These are phyloP conservation scores for Phrynocephalus forsythii DNA, from an alignment of 2,797 vertebrate species.

Conservation along the genomic window DNA sequence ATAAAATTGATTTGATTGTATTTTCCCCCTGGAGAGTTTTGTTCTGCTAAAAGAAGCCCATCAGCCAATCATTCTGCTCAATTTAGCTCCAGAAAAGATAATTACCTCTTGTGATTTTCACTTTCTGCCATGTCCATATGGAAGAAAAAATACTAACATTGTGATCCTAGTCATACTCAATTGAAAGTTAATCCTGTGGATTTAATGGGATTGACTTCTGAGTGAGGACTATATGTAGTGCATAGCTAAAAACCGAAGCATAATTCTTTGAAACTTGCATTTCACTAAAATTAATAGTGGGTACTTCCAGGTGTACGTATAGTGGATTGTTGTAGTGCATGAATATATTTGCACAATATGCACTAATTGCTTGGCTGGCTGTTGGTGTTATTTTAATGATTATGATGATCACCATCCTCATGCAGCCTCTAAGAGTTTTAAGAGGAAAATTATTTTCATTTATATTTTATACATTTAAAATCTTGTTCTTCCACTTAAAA, in stretches of 20 bases:
- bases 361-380: background rate
- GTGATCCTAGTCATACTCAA: background rate
- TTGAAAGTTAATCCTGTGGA: background rate
- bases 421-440: background rate
- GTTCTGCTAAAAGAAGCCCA: conserved; percentile 38
- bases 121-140: conserved; percentile 36
- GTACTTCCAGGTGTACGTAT: background rate
- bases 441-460: background rate
- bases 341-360: conserved; percentile 1
- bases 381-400: background rate
- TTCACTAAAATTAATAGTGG: background rate
- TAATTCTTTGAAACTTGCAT: background rate
- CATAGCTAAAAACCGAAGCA: background rate
- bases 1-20: conserved; percentile 52
- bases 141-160: conserved; percentile 13
- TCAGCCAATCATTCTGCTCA: conserved; percentile 49
- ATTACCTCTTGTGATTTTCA: conserved; percentile 41
- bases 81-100: conserved; percentile 45
- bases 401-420: background rate
- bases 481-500: background rate
- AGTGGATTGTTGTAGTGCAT: background rate
- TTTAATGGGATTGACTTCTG: background rate
- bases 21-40: conserved; percentile 39
- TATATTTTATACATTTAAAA: background rate
- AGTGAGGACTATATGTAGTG: background rate